phyloP scores from a whole-genome alignment of 2,888 invertebrate species.

The Entomobrya multifasciata region DNA sequence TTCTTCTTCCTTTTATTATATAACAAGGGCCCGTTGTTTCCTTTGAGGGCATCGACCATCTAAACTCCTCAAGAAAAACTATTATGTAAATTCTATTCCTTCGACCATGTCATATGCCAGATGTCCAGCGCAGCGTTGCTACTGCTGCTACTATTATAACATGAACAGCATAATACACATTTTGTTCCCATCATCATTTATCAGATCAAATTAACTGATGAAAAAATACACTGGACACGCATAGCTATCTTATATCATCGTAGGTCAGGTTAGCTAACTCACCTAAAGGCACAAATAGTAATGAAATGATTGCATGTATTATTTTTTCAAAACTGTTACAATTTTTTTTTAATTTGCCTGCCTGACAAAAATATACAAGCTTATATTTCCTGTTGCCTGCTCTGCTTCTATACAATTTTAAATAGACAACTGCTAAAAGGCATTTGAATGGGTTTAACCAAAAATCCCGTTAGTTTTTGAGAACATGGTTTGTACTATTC shows the following conservation, averaged over 20 bases:
- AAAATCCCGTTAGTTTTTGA: slow-evolving; percentile 20
- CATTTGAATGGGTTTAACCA: neutral
- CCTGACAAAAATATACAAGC: neutral
- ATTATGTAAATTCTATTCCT: neutral
- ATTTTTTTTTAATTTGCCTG: neutral
- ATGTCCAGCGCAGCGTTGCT: slow-evolving; percentile 52
- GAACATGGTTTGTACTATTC: too few relatives aligned
- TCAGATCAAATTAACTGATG: too few relatives aligned
- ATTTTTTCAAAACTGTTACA: neutral
- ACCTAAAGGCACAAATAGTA: neutral
- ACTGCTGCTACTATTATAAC: too few relatives aligned
- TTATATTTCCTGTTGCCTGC: slow-evolving; percentile 8
- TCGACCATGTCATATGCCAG: slow-evolving; percentile 24
- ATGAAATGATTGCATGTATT: neutral
- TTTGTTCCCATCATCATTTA: too few relatives aligned
- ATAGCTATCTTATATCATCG: too few relatives aligned
- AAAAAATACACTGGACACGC: too few relatives aligned
- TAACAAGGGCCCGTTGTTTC: slow-evolving; percentile 24
- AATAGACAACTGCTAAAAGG: slow-evolving; percentile 3
- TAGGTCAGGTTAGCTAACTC: slow-evolving; percentile 41
- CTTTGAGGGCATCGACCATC: slow-evolving; percentile 38
- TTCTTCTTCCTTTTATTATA: slow-evolving; percentile 23
- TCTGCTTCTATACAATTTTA: too few relatives aligned
- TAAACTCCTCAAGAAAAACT: neutral
- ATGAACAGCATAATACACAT: too few relatives aligned